Base-by-base conservation (phyloP, 2,797 vertebrate genomes). In the Corythornis leucogaster region DNA sequence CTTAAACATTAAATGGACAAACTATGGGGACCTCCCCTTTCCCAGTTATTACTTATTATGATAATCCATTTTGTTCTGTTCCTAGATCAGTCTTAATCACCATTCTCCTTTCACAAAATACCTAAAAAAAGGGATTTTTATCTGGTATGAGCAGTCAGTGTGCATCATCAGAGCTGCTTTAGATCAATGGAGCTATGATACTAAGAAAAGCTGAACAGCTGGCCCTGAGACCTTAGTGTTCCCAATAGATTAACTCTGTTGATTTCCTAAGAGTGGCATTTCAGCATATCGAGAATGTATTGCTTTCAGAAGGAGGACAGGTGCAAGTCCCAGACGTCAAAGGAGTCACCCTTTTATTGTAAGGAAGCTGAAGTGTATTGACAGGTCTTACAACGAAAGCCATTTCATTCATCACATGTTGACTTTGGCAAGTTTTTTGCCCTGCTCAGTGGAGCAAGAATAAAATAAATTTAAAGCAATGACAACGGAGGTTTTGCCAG, bases 381-480 rank as follows among this genome's bases (percentile, higher is more conserved):
- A 87, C 90, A 84, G 75, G 50, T 64, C 87, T 90, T 35, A 88
- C 78, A 85, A 74, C 10, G 22, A 90, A 86, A 80, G 64, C 63
- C 90, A 58, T 58, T 74, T 64, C 92, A 80, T 73, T 90, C 94
- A n/a, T 43, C 91, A 25, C 77, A 8, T n/a, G 6, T 54, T 85
- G 94, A 85, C 94, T 94, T 90, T 80, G 85, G 89, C 89, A 63
- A 81, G 61, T n/a, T 67, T 80, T 80, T 63, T 70, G 59, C 74
- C 70, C 74, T 88, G 91, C 92, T 93, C 89, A 70, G 80, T 15
- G 67, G 64, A 88, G 87, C 89, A 82, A 79, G 67, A 61, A 89
- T 48, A 61, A 86, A 57, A 80, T 35, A 74, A 68, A 90, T 61
- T 35, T 48, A 42, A 68, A 61, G 95, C 75, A 64, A 2, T 22